These are phyloP conservation scores for Strix aluco DNA, from an alignment of 2,113 vertebrate genomes.

Conservation along the genomic window DNA sequence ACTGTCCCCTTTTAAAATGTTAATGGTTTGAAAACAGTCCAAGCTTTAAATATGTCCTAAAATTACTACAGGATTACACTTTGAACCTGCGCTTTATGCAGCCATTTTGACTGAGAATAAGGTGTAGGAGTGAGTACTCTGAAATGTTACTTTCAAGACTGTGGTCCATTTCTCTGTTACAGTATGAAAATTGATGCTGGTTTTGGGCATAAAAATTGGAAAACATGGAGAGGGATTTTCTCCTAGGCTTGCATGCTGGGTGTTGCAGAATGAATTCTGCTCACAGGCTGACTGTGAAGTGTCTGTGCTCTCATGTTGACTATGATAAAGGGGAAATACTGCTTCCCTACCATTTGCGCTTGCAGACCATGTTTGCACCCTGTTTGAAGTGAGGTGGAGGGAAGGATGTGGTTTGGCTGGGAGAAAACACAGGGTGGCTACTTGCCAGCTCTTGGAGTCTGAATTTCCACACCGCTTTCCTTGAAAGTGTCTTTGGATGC, in stretches of 20 bases:
- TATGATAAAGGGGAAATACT: not conserved
- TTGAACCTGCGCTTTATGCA: not conserved
- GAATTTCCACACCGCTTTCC: not conserved
- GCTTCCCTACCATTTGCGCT: not conserved
- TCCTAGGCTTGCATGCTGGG: not conserved
- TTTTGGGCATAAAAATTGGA: not conserved
- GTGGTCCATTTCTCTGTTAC: not conserved
- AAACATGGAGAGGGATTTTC: not conserved
- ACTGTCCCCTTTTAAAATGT: not conserved
- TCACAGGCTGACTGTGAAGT: not conserved
- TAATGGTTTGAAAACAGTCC: not conserved
- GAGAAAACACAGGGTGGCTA: not conserved
- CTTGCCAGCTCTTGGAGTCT: not conserved
- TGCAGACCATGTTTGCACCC: fast-evolving
- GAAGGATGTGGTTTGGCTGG: not conserved
- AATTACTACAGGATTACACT: not conserved
- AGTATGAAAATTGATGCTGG: not conserved
- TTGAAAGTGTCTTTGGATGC: not conserved
- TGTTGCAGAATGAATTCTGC: not conserved
- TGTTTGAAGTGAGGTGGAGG: not conserved
- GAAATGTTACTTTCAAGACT: not conserved
- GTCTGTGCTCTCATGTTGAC: fast-evolving
- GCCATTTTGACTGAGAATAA: not conserved
- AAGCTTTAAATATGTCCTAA: not conserved
- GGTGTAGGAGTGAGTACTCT: not conserved